These are phyloP conservation scores for Drosophila subpulchrella DNA, from an alignment of 1,140 invertebrate genomes.

Conservation along the genomic window DNA sequence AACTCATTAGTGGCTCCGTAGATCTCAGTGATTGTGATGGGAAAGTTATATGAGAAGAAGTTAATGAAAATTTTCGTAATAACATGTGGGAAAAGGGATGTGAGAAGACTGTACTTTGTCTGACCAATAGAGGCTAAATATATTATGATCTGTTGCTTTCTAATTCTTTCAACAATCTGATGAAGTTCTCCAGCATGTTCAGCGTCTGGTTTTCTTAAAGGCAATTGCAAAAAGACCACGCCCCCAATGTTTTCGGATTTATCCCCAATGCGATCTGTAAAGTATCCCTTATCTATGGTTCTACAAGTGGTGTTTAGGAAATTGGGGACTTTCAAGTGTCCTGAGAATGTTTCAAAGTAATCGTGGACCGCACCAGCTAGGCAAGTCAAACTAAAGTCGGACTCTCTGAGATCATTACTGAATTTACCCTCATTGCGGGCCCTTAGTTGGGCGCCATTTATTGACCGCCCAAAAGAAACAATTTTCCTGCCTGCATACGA, in stretches of 20 bases:
- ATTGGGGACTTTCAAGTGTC: conserved; percentile 59
- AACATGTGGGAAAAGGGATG: conserved; percentile 88
- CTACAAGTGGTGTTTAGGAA: conserved; percentile 84
- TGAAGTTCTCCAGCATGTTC: conserved; percentile 85
- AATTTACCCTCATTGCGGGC: conserved; percentile 85
- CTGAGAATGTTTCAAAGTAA: conserved; percentile 63
- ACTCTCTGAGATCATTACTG: conserved; percentile 87
- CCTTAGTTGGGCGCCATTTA: conserved; percentile 85
- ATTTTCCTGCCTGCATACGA: conserved; percentile 91
- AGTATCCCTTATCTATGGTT: conserved; percentile 84
- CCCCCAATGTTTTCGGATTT: conserved; percentile 79
- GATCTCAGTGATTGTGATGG: conserved; percentile 90
- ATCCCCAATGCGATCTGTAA: conserved; percentile 66
- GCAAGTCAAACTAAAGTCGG: conserved; percentile 88
- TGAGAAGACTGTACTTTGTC: conserved; percentile 88
- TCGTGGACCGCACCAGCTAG: conserved; percentile 74
- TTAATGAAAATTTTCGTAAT: conserved; percentile 89
- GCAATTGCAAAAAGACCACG: conserved; percentile 85
- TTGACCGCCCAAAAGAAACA: conserved; percentile 90
- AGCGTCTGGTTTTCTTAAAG: conserved; percentile 82
- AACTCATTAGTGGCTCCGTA: conserved; percentile 82
- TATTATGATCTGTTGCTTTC: conserved; percentile 88
- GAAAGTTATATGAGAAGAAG: conserved; percentile 89
- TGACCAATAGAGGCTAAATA: conserved; percentile 89
- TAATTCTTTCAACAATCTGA: conserved; percentile 86